A percentile compares a stretch with the other conserved stretches of the same genome.
These are phyloP conservation scores for Phenacoccus solenopsis DNA, from an alignment of 1,140 invertebrate genomes.

Conservation along the genomic window DNA sequence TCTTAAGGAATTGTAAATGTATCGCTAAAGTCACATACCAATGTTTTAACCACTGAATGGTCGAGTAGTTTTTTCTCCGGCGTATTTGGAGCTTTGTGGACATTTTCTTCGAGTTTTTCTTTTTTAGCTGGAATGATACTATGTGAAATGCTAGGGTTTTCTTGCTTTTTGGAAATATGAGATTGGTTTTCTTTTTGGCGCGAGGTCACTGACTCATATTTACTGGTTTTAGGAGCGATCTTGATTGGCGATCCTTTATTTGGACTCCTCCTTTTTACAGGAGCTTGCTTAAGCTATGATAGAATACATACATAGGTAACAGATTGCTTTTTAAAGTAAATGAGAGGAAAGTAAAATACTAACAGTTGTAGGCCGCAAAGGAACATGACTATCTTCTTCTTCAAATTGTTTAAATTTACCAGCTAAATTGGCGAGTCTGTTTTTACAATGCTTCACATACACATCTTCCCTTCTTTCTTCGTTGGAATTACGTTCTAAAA, in stretches of 20 bases:
- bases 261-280: not conserved
- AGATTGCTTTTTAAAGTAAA: no score
- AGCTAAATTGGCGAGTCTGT: not conserved
- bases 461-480: not conserved
- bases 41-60: not conserved
- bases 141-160: not conserved
- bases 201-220: not conserved
- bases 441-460: not conserved
- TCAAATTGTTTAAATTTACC: slow-evolving; percentile 5
- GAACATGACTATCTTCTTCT: not conserved
- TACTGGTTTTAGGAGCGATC: not conserved
- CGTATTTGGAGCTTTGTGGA: not conserved
- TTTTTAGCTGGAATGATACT: not conserved
- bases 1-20: not conserved
- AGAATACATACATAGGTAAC: not conserved
- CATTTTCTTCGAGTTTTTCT: not conserved
- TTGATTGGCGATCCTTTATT: not conserved
- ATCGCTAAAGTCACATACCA: not conserved
- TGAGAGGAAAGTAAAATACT: no score
- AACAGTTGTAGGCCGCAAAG: not conserved
- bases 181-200: not conserved
- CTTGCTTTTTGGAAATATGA: not conserved
- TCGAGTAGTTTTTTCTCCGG: not conserved
- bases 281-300: not conserved
- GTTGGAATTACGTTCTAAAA: not conserved